Evolutionary conservation across 2,888 invertebrate species (phyloP).

Genomic region (Macrophya alboannulata): DNA sequence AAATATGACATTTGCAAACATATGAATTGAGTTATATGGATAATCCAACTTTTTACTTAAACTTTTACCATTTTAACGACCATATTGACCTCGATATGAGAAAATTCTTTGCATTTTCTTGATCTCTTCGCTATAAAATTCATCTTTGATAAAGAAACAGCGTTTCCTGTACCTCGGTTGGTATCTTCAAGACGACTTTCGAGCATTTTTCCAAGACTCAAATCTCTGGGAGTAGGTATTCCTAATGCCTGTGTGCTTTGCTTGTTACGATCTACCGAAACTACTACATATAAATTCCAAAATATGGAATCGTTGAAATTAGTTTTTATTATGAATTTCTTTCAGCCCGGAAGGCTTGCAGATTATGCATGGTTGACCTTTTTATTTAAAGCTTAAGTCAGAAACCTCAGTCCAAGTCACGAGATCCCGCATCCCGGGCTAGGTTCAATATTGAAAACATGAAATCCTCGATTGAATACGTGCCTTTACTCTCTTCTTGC

Average conservation of each 20-base stretch:
- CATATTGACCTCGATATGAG: neutral
- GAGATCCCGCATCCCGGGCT: neutral
- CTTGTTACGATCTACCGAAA: neutral
- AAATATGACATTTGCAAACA: neutral
- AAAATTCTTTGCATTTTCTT: neutral
- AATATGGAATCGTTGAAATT: neutral
- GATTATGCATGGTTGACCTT: neutral
- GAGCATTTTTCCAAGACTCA: too few relatives aligned
- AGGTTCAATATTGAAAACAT: neutral
- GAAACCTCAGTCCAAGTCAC: neutral
- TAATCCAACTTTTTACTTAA: neutral
- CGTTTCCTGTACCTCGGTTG: too few relatives aligned
- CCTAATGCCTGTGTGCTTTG: neutral
- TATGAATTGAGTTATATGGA: neutral
- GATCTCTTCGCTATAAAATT: neutral
- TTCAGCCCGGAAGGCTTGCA: neutral
- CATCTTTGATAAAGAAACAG: neutral
- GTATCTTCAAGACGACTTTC: too few relatives aligned
- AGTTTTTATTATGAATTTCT: neutral
- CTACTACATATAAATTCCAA: neutral
- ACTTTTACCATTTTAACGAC: too few relatives aligned
- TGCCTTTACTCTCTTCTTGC: constrained; percentile 27
- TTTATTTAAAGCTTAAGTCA: neutral
- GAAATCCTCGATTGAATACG: constrained; percentile 41
- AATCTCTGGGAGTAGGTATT: too few relatives aligned